These are phyloP conservation scores for Sebastes paucispinis DNA, from an alignment of 2,797 vertebrate species.

Conservation along the genomic window DNA sequence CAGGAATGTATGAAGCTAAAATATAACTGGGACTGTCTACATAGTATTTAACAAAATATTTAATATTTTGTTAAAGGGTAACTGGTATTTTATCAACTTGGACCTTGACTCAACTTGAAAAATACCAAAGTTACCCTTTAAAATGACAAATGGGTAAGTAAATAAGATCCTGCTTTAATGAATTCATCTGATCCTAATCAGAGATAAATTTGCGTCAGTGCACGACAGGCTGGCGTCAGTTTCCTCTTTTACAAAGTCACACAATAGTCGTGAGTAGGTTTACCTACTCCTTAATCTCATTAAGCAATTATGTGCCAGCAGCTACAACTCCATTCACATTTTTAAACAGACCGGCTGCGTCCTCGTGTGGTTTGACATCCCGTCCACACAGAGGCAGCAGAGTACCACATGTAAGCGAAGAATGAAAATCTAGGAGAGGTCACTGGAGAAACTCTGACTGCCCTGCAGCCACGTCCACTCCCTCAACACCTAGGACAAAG, in stretches of 20 bases:
- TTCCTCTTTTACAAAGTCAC: background rate
- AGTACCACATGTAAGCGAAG: slow-evolving; percentile 1
- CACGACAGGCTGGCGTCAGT: background rate
- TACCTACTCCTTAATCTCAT: slow-evolving; percentile 4
- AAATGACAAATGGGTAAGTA: background rate
- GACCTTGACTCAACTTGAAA: too few species aligned
- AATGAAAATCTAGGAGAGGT: slow-evolving; percentile 60
- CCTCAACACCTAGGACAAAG: slow-evolving; percentile 74
- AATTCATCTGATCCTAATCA: background rate
- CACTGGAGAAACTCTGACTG: slow-evolving; percentile 74
- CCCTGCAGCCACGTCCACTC: slow-evolving; percentile 81
- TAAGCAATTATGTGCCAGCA: slow-evolving; percentile 16
- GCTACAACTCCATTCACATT: slow-evolving; percentile 18
- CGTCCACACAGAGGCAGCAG: slow-evolving; percentile 71
- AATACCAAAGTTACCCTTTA: too few species aligned
- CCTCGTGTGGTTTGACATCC: slow-evolving; percentile 39
- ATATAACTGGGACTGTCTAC: background rate
- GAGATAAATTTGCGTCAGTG: background rate
- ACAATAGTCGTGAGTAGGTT: background rate
- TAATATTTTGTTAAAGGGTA: background rate
- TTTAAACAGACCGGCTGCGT: background rate
- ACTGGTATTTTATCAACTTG: too few species aligned
- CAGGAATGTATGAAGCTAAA: background rate
- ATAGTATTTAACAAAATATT: background rate
- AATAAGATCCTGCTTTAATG: background rate